Percentiles rank a stretch among this genome's conserved stretches.
These are phyloP conservation scores for Aphidius colemani DNA, from an alignment of 2,888 invertebrate species.

Conservation along the genomic window DNA sequence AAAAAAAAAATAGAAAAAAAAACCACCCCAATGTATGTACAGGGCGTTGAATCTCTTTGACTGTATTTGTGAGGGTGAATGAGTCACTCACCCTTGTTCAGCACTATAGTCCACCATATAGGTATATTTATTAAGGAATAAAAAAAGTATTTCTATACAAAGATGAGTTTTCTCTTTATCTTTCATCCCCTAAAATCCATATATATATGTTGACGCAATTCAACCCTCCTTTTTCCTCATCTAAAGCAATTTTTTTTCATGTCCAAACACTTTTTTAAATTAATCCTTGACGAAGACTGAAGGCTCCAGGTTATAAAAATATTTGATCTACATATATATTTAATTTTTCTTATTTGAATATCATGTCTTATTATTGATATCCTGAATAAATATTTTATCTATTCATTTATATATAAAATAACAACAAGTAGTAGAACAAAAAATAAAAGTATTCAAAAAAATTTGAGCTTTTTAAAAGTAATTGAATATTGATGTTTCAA, in stretches of 20 bases:
- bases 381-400: too few relatives aligned
- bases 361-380: too few relatives aligned
- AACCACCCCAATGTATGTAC: background rate
- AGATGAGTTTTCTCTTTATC: slow-evolving; percentile 1
- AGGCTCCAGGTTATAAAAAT: too few relatives aligned
- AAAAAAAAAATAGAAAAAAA: background rate
- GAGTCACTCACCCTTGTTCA: slow-evolving; percentile 15
- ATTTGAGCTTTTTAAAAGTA: too few relatives aligned
- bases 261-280: background rate
- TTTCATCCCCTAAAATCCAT: background rate
- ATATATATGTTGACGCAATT: background rate
- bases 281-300: background rate
- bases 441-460: too few relatives aligned
- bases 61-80: background rate
- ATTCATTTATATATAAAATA: too few relatives aligned
- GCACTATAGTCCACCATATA: too few relatives aligned
- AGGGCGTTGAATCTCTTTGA: slow-evolving; percentile 2
- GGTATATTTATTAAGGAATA: too few relatives aligned
- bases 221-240: background rate
- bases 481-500: too few relatives aligned
- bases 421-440: too few relatives aligned
- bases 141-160: background rate
- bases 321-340: too few relatives aligned
- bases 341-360: too few relatives aligned
- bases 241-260: background rate